Evolutionary conservation across 2,113 vertebrate species (phyloP).

Genomic region (Tragelaphus buxtoni): DNA sequence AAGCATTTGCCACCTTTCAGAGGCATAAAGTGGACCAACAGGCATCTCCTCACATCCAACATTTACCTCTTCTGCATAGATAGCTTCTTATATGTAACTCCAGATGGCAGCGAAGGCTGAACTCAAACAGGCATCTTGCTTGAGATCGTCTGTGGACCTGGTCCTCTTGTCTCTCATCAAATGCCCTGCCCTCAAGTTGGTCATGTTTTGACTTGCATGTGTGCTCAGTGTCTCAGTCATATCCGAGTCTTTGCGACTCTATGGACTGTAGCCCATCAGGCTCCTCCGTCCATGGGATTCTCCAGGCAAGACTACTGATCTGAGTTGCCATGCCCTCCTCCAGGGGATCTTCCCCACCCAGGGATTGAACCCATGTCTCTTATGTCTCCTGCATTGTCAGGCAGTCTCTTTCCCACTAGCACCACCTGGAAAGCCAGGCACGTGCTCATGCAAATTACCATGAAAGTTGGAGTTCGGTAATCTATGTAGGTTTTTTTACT

Average conservation of each 20-base stretch:
- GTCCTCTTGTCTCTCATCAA: neutral
- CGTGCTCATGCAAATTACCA: neutral
- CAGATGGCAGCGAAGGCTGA: neutral
- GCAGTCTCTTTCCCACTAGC: neutral
- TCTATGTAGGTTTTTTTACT: neutral
- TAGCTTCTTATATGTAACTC: neutral
- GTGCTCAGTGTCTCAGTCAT: neutral
- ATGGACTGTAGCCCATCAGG: neutral
- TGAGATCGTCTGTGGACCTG: neutral
- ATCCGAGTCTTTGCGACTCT: neutral
- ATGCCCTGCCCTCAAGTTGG: neutral
- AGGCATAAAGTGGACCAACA: neutral
- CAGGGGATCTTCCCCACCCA: neutral
- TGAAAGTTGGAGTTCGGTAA: neutral
- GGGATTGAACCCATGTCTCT: neutral
- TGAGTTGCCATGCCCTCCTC: neutral
- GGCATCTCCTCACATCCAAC: too few relatives aligned
- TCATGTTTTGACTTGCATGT: neutral
- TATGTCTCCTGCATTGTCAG: neutral
- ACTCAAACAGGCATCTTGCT: neutral
- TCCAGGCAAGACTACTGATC: neutral
- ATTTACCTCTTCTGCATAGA: neutral
- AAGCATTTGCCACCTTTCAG: neutral
- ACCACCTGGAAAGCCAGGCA: neutral
- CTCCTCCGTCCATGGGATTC: neutral